Evolutionary conservation across 2,113 vertebrate species (phyloP).

Genomic region (Axis porcinus): DNA sequence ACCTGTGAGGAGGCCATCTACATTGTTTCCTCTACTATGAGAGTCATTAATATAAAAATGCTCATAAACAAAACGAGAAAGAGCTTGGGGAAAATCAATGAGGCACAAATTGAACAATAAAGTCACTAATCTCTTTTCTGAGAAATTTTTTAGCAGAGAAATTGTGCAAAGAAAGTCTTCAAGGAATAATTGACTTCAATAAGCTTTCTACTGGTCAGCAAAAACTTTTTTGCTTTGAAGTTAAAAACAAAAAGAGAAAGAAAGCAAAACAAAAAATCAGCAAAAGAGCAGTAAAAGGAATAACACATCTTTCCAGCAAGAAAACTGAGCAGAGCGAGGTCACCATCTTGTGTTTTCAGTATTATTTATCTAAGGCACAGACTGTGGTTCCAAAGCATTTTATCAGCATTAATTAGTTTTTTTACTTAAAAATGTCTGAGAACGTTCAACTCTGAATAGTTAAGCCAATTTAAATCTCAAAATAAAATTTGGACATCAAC

Average conservation of each 20-base stretch:
- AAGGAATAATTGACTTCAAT: conserved; percentile 47
- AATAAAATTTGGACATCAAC: not conserved
- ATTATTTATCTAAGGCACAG: conserved; percentile 23
- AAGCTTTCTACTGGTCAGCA: conserved; percentile 51
- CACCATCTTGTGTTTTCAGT: conserved; percentile 27
- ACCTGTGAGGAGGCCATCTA: not conserved
- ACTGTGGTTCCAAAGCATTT: conserved; percentile 41
- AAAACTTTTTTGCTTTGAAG: conserved; percentile 28
- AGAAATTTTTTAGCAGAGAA: not conserved
- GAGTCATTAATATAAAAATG: not conserved
- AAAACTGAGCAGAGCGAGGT: conserved; percentile 43
- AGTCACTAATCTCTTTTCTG: conserved; percentile 3
- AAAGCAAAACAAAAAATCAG: conserved; percentile 28
- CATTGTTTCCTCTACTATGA: not conserved
- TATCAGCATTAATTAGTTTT: conserved; percentile 13
- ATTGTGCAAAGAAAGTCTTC: conserved; percentile 39
- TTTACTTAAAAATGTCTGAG: not conserved
- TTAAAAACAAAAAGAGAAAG: not conserved
- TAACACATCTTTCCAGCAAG: not conserved
- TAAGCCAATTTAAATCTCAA: conserved; percentile 11
- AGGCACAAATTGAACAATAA: not conserved
- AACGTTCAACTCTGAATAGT: not conserved
- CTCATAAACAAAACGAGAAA: not conserved
- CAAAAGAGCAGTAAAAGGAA: conserved; percentile 28
- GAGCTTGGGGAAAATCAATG: not conserved